These are phyloP conservation scores for Hemicentrotus pulcherrimus DNA, from an alignment of 35 echinoderm and acorn worm genomes.

Conservation along the genomic window DNA sequence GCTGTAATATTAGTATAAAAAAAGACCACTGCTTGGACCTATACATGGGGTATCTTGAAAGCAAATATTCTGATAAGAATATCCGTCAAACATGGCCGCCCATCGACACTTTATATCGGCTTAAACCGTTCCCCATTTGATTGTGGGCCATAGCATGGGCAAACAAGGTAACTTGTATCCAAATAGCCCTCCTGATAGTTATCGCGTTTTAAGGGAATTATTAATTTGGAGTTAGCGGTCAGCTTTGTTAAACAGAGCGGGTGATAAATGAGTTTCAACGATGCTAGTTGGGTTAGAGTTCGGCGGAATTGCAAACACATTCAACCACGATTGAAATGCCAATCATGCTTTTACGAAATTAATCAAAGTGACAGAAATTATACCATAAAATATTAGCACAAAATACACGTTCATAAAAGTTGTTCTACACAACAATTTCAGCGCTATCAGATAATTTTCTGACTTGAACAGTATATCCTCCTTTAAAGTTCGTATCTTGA, in stretches of 20 bases:
- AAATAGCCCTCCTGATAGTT: background rate
- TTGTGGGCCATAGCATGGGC: background rate
- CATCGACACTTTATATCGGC: conserved; percentile 14
- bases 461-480: too few species aligned
- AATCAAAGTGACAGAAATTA: too few species aligned
- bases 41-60: background rate
- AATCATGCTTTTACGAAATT: background rate
- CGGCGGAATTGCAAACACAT: background rate
- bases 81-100: conserved; percentile 33
- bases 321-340: background rate
- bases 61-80: conserved; percentile 13
- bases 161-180: conserved; percentile 31
- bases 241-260: background rate
- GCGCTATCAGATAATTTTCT: too few species aligned
- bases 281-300: background rate
- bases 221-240: conserved; percentile 3
- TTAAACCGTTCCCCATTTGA: background rate
- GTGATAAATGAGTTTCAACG: background rate
- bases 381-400: too few species aligned
- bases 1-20: background rate
- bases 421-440: too few species aligned
- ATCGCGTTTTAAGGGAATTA: conserved; percentile 12
- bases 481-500: too few species aligned
- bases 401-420: too few species aligned
- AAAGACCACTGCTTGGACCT: background rate